These are phyloP conservation scores for Hetaerina americana DNA, from an alignment of 1,140 invertebrate species.

Conservation along the genomic window DNA sequence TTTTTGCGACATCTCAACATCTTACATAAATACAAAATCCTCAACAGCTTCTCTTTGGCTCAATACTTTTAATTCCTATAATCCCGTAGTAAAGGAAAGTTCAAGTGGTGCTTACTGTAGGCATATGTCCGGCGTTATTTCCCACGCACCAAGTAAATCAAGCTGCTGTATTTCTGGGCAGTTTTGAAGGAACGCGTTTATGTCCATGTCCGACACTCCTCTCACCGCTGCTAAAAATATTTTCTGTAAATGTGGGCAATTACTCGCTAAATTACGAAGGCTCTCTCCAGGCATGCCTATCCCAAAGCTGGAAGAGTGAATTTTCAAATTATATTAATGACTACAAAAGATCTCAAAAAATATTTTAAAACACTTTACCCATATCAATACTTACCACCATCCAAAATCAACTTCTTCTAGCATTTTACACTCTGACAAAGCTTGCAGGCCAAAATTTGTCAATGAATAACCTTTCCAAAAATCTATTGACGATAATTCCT, in stretches of 20 bases:
- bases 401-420: slow-evolving; percentile 77
- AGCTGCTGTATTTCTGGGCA: slow-evolving; percentile 57
- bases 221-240: slow-evolving; percentile 63
- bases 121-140: slow-evolving; percentile 56
- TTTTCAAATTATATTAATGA: slow-evolving; percentile 28
- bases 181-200: slow-evolving; percentile 50
- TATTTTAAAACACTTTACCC: not conserved
- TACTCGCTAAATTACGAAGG: slow-evolving; percentile 32
- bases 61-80: too few relatives aligned
- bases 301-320: slow-evolving; percentile 29
- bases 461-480: slow-evolving; percentile 72
- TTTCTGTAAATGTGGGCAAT: slow-evolving; percentile 54
- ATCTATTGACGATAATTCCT: slow-evolving; percentile 56
- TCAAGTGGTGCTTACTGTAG: slow-evolving; percentile 23
- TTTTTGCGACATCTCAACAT: too few relatives aligned
- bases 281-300: slow-evolving; percentile 35
- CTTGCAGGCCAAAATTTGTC: slow-evolving; percentile 50
- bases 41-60: too few relatives aligned
- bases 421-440: slow-evolving; percentile 49
- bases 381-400: slow-evolving; percentile 68
- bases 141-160: slow-evolving; percentile 66
- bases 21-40: too few relatives aligned
- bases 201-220: slow-evolving; percentile 59
- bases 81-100: too few relatives aligned
- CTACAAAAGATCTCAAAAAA: slow-evolving; percentile 4